These are phyloP conservation scores for Magallana angulata DNA, from an alignment of 1,140 invertebrate genomes.

Conservation along the genomic window DNA sequence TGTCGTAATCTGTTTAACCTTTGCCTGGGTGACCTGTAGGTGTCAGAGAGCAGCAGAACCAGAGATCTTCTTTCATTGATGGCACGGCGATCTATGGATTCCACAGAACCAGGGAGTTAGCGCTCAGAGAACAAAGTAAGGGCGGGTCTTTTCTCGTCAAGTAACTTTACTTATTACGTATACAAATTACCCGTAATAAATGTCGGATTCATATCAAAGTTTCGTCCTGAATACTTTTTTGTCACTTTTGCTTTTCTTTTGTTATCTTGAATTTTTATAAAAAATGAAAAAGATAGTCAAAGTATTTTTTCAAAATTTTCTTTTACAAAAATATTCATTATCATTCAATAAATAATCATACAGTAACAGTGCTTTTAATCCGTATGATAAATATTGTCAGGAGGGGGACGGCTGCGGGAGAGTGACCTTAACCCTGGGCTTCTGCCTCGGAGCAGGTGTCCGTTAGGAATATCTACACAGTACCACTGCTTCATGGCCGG, in stretches of 20 bases:
- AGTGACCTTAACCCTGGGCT: not conserved
- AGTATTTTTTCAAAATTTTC: not conserved
- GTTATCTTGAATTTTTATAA: no score
- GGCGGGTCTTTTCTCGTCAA: not conserved
- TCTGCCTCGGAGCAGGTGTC: not conserved
- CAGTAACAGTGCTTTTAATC: no score
- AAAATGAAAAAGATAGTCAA: no score
- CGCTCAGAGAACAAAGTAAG: not conserved
- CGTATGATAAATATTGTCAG: not conserved
- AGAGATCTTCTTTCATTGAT: constrained; percentile 23
- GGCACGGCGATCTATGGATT: constrained; percentile 30
- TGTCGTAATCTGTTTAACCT: no score
- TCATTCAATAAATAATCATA: no score
- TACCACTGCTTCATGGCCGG: constrained; percentile 23
- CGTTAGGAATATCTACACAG: not conserved
- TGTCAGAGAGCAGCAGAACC: constrained; percentile 8
- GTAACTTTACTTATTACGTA: no score
- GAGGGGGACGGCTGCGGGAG: not conserved
- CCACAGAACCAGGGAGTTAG: not conserved
- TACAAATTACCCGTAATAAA: no score
- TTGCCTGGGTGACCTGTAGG: not conserved
- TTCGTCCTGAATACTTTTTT: no score
- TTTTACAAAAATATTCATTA: not conserved
- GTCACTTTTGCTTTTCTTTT: no score
- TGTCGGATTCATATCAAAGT: no score